phyloP scores from a whole-genome alignment of 53 echinoderm and acorn worm species.

The Echinarachnius parma region DNA sequence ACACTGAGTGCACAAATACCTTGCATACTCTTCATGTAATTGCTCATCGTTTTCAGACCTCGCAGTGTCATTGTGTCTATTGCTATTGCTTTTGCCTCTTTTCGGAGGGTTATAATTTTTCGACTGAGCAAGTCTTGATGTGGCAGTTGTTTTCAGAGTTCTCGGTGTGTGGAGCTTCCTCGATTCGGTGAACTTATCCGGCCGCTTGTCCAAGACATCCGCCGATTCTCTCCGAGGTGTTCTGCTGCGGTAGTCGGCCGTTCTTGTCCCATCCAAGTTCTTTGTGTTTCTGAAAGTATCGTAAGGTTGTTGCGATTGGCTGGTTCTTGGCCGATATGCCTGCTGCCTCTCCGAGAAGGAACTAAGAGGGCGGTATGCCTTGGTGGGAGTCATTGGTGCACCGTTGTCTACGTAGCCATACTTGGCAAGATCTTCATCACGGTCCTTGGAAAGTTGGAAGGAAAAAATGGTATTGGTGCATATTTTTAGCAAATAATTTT shows the following conservation, averaged over 20 bases:
- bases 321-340: conserved; percentile 37
- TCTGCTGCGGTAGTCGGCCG: conserved; percentile 1
- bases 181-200: conserved; percentile 59
- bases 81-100: conserved; percentile 24
- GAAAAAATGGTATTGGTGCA: too few species aligned
- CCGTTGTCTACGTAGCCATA: conserved; percentile 18
- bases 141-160: conserved; percentile 70
- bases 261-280: conserved; percentile 12
- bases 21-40: conserved; percentile 21
- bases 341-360: conserved; percentile 2
- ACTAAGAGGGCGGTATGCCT: conserved; percentile 32
- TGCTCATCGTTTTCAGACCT: conserved; percentile 11
- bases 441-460: too few species aligned
- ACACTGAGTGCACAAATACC: conserved; percentile 4
- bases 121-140: conserved; percentile 80
- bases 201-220: conserved; percentile 73
- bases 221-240: conserved; percentile 43
- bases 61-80: conserved; percentile 32
- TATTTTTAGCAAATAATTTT: too few species aligned
- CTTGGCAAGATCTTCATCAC: conserved; percentile 30
- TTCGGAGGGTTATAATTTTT: conserved; percentile 91
- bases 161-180: conserved; percentile 75
- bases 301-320: conserved; percentile 49
- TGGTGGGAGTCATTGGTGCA: conserved; percentile 26
- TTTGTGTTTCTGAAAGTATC: neutral